Base-by-base conservation (phyloP, 2,113 vertebrate species). In the Puma concolor region DNA sequence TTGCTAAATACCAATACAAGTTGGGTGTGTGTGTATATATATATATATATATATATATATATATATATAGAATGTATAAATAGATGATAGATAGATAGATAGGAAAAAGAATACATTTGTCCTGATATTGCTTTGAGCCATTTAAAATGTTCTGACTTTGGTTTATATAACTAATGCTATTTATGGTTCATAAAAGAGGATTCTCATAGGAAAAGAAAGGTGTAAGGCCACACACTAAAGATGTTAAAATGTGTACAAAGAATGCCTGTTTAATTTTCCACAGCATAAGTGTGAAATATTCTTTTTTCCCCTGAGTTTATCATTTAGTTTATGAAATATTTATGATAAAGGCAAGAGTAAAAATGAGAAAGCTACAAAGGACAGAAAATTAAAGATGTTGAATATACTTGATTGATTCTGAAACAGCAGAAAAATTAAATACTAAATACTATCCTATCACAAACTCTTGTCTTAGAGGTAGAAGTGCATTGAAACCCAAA, bases 201-300 rank as follows among this genome's bases (percentile, higher is more conserved):
- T 27, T 86, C 23, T 96, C 33, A 23, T 48, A 36, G 21, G 54
- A 87, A 95, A 57, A 21, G 64, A 57, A 77, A 74, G 2, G 7
- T 88, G 0, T 76, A 88, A 88, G 38, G 15, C 10, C 27, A 80
- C 14, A 93, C 33, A 86, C 50, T 66, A 76, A 96, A 84, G 4
- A 57, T 90, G 25, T 63, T 96, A 82, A 92, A 94, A 90, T 83
- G 23, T 48, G 6, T 74, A 17, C n/a, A 88, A 93, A 77, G 7
- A 79, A 91, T 38, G 33, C 15, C 38, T 92, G 41, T 60, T 93
- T 95, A 83, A 76, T 94, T 98, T 91, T 96, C 77, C 88, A 15
- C 7, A 81, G 29, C 29, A n/a, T 60, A 95, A 2, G 31, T 97
- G 76, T 81, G 86, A 97, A 97, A 81, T 69, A 84, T 66, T 81